A percentile compares a stretch with the other conserved stretches of the same genome.
phyloP scores from a whole-genome alignment of 2,888 invertebrate species.

The Tetranychus piercei region DNA sequence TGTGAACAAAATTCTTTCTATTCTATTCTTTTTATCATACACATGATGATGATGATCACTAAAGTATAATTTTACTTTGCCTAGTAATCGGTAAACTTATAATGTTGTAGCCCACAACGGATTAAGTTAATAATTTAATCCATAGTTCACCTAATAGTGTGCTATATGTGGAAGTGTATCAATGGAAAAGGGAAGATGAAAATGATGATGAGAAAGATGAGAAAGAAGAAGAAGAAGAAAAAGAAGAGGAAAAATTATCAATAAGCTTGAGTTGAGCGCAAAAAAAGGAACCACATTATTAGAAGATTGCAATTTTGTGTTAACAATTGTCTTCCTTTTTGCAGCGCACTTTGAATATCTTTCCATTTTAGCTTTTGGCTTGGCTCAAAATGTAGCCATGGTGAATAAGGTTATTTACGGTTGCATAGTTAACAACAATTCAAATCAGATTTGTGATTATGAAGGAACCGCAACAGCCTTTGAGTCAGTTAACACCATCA shows the following conservation, averaged over 20 bases:
- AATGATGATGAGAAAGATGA: too few relatives aligned
- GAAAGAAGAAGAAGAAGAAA: too few relatives aligned
- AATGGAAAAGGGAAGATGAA: background rate
- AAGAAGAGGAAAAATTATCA: background rate
- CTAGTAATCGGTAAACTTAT: background rate
- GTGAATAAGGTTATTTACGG: constrained; percentile 1
- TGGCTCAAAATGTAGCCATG: background rate
- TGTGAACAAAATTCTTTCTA: too few relatives aligned
- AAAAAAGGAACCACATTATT: background rate
- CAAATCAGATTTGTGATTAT: background rate
- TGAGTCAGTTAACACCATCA: too few relatives aligned
- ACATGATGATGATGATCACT: too few relatives aligned
- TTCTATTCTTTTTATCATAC: too few relatives aligned
- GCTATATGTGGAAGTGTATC: background rate
- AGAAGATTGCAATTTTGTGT: background rate
- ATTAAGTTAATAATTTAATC: background rate
- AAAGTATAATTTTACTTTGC: background rate
- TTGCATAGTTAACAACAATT: background rate
- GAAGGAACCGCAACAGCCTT: too few relatives aligned
- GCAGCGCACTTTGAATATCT: too few relatives aligned
- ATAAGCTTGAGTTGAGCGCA: background rate
- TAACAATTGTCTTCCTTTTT: background rate
- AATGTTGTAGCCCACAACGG: background rate
- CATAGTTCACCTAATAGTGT: background rate
- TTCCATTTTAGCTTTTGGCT: too few relatives aligned